Evolutionary conservation across 2,797 vertebrate genomes (phyloP), one percentile per base, ranked within the genome.

Genomic region (Mico argentatus): DNA sequence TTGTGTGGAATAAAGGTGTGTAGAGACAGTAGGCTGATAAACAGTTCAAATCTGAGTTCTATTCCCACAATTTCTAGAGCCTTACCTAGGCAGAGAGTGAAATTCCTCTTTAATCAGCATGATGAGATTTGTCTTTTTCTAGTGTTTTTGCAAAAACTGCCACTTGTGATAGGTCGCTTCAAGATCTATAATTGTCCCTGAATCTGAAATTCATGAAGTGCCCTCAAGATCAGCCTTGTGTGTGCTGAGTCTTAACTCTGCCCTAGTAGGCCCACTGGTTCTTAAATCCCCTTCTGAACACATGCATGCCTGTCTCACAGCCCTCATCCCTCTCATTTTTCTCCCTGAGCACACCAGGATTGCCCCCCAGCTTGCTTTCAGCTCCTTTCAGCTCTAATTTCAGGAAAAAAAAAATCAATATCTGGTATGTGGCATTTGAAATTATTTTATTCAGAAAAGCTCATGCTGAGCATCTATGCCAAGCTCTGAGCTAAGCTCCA

Each of bases 361-460:
- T n/a, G 7, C 4, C n/a, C n/a, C 52, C 14, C 48, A 22, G 5
- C 1, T 67, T 46, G 33, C 19, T 75, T 50, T 70, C 1, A 15
- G 41, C 24, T 46, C 33, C 50, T 30, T 75, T 55, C 55, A 9
- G 22, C 33, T 72, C 24, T 24, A 10, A 67, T 79, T 79, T 88
- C 36, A 48, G 27, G 46, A 33, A 75, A 46, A 1, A 39, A 30
- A 64, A 70, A n/a, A 19, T 7, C 26, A 41, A 7, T 15, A 57
- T 30, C 33, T 27, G 41, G 7, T 41, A 10, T 15, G 9, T 1
- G 5, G 5, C 27, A 26, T 61, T 76, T 61, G 36, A 77, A 79
- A 64, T 87, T 1, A 39, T 70, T 97, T 95, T 92, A 94, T 96
- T 95, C 7, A 20, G 44, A 36, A 72, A 36, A 39, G 14, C 10